Conservation (phyloP, 2,888 invertebrate species). For the Mactromeris polynyma region DNA sequence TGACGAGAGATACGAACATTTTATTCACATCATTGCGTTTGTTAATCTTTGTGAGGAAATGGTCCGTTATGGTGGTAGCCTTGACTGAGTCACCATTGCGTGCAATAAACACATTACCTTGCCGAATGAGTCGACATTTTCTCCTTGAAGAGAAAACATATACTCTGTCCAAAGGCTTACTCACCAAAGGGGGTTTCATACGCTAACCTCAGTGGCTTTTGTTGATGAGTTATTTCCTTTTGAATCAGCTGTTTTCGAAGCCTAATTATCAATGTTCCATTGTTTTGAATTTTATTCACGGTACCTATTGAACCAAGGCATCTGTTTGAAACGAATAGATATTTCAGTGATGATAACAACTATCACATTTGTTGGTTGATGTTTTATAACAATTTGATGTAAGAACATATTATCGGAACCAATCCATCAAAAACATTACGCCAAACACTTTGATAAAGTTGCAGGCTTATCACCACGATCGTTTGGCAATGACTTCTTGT, state of each 20-base stretch:
- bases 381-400: constrained; percentile 15
- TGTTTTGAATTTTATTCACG: background rate
- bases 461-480: background rate
- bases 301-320: constrained; percentile 26
- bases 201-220: background rate
- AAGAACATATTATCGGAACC: background rate
- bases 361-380: background rate
- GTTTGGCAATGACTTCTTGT: background rate
- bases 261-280: constrained; percentile 4
- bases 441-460: background rate
- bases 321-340: constrained; percentile 10
- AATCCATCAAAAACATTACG: constrained; percentile 12
- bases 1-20: background rate
- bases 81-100: constrained; percentile 1
- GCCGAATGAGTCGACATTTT: background rate
- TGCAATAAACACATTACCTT: background rate
- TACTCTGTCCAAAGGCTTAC: background rate
- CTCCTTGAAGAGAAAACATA: background rate
- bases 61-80: background rate
- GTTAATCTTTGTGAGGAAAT: background rate
- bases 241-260: background rate
- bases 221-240: background rate
- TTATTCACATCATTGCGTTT: background rate
- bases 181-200: background rate
- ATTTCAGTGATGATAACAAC: background rate